phyloP scores from a whole-genome alignment of 2,888 invertebrate species.

The Caenorhabditis uteleia region DNA sequence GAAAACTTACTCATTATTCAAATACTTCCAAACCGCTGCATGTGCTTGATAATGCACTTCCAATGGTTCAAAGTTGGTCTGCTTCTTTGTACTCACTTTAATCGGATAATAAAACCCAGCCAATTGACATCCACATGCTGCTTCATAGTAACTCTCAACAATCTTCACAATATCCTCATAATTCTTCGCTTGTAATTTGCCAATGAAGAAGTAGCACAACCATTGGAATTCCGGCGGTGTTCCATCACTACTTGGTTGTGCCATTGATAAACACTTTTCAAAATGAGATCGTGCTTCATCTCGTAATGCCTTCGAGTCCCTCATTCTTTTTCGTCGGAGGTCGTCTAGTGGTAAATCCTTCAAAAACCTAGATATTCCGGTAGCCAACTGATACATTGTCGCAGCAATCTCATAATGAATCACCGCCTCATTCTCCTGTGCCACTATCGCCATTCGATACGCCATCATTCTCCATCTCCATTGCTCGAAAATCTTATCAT shows the following conservation, averaged over 20 bases:
- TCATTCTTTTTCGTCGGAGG: slow-evolving; percentile 4
- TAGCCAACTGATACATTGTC: slow-evolving; percentile 43
- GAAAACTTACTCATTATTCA: slow-evolving; percentile 1
- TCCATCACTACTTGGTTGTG: slow-evolving; percentile 22
- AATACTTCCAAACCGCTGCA: slow-evolving; percentile 43
- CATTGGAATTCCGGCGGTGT: slow-evolving; percentile 43
- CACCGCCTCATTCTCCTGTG: slow-evolving; percentile 32
- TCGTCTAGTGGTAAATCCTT: slow-evolving; percentile 20
- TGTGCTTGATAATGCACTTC: slow-evolving; percentile 56
- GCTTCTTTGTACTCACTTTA: slow-evolving; percentile 44
- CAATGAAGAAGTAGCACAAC: slow-evolving; percentile 51
- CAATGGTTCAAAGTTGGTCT: slow-evolving; percentile 51
- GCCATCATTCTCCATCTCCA: slow-evolving; percentile 50
- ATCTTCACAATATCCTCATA: slow-evolving; percentile 37
- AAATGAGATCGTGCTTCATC: slow-evolving; percentile 32
- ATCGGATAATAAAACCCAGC: slow-evolving; percentile 44
- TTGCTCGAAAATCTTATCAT: slow-evolving; percentile 21
- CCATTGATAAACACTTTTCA: slow-evolving; percentile 24
- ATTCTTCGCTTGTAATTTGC: slow-evolving; percentile 45
- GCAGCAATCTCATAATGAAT: slow-evolving; percentile 44
- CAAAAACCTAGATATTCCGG: slow-evolving; percentile 36
- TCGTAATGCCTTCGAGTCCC: slow-evolving; percentile 7
- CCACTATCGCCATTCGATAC: slow-evolving; percentile 45
- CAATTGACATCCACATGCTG: slow-evolving; percentile 53
- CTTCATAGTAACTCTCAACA: slow-evolving; percentile 50